Percentiles rank a stretch among this genome's conserved stretches.
phyloP scores from a whole-genome alignment of 2,888 invertebrate species.

The Pristionchus exspectatus region DNA sequence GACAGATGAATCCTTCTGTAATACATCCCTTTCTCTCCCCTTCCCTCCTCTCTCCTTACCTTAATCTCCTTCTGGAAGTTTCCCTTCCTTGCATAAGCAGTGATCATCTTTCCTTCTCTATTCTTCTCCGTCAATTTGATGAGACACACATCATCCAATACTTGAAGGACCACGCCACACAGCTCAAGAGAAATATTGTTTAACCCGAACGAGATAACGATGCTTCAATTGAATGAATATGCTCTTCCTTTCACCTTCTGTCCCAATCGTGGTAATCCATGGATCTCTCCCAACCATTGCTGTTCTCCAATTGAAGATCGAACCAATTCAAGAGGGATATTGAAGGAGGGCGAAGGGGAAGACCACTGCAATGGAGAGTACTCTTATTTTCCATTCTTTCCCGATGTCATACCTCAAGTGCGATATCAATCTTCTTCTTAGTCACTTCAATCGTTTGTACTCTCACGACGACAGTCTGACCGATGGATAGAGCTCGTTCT shows the following conservation, averaged over 20 bases:
- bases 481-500: conserved; percentile 24
- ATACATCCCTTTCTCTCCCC: not conserved
- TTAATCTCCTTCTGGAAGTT: conserved; percentile 51
- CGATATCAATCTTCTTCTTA: conserved; percentile 41
- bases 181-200: not conserved
- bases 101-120: not conserved
- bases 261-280: conserved; percentile 9
- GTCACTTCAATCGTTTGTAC: conserved; percentile 28
- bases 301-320: conserved; percentile 45
- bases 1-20: conserved; percentile 54
- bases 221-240: no score
- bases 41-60: conserved; percentile 21
- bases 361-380: not conserved
- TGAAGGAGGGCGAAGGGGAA: not conserved
- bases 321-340: not conserved
- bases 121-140: conserved; percentile 4
- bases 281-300: conserved; percentile 40
- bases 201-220: no score
- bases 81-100: conserved; percentile 35
- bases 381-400: not conserved
- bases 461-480: conserved; percentile 54
- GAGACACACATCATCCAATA: conserved; percentile 40
- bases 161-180: not conserved
- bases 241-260: not conserved
- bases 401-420: conserved; percentile 4